Evolutionary conservation across 23 tunicate species (phyloP), one percentile per base, ranked within the genome.

Genomic region (Phallusia fumigata): DNA sequence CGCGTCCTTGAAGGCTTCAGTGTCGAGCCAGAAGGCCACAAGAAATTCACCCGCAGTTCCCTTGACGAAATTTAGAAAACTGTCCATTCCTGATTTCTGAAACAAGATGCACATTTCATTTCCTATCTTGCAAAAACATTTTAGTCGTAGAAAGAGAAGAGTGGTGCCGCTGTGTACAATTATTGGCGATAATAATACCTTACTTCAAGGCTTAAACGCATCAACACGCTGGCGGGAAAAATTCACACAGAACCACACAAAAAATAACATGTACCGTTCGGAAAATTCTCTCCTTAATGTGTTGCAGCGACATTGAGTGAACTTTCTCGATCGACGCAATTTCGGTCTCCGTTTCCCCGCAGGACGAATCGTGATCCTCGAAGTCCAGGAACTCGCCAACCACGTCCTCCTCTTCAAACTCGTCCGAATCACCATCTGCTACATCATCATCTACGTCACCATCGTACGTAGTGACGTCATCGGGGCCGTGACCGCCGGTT

Each of bases 81-180:
- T 84, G 64, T 92, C 97, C 91, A 92, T 87, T 36, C 97, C 97
- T 31, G 88, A 90, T 87, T 92, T 92, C 97, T 92, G 83, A 15
- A 18, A 47, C 50, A 74, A 73, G 45, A 28, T 3, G 1, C 16
- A 58, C 69, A 40, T 40, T n/a, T n/a, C n/a, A n/a, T n/a, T n/a
- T n/a, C n/a, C n/a, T n/a, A n/a, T n/a, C n/a, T n/a, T n/a, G n/a
- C n/a, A n/a, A n/a, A n/a, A n/a, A n/a, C n/a, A n/a, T n/a, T n/a
- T n/a, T n/a, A n/a, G n/a, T n/a, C n/a, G n/a, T n/a, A n/a, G n/a
- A n/a, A n/a, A n/a, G n/a, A n/a, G n/a, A n/a, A n/a, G n/a, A n/a
- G n/a, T n/a, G n/a, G n/a, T n/a, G n/a, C n/a, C n/a, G n/a, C n/a
- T n/a, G n/a, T n/a, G n/a, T n/a, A n/a, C n/a, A n/a, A n/a, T n/a